Percentiles rank a stretch among this genome's conserved stretches.
Conservation (phyloP, 1,140 invertebrate species). For the Brevipalpus yothersi region DNA sequence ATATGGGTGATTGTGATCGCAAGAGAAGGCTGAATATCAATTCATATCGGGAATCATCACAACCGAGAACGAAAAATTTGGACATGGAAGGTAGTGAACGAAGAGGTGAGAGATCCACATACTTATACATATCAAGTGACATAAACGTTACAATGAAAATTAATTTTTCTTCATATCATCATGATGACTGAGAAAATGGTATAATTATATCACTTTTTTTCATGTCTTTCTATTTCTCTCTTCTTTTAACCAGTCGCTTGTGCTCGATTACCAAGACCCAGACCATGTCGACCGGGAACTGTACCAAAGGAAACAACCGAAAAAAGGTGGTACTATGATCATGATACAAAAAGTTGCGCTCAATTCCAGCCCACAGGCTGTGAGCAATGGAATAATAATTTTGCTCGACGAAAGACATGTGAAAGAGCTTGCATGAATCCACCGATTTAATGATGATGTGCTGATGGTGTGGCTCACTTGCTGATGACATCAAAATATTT, state of each 20-base stretch:
- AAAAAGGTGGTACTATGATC: not conserved
- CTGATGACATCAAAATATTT: no score
- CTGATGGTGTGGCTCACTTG: no score
- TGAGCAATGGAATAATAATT: not conserved
- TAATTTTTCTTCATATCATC: no score
- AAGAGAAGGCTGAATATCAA: not conserved
- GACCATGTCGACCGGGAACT: not conserved
- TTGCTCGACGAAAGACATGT: not conserved
- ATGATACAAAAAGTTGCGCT: not conserved
- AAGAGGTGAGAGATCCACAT: no score
- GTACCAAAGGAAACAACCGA: not conserved
- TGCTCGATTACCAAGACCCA: not conserved
- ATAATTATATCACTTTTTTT: not conserved
- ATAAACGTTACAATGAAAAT: no score
- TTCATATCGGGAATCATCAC: not conserved
- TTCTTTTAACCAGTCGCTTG: not conserved
- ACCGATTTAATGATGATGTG: no score
- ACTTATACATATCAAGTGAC: no score
- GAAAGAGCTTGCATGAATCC: not conserved
- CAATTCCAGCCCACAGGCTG: not conserved
- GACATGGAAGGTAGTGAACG: no score
- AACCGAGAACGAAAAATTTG: not conserved
- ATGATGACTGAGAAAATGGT: no score
- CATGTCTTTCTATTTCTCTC: not conserved
- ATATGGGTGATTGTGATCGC: not conserved